Evolutionary conservation across 2,888 invertebrate species (phyloP), one percentile per base, ranked within the genome.

Genomic region (Halictus ligatus): DNA sequence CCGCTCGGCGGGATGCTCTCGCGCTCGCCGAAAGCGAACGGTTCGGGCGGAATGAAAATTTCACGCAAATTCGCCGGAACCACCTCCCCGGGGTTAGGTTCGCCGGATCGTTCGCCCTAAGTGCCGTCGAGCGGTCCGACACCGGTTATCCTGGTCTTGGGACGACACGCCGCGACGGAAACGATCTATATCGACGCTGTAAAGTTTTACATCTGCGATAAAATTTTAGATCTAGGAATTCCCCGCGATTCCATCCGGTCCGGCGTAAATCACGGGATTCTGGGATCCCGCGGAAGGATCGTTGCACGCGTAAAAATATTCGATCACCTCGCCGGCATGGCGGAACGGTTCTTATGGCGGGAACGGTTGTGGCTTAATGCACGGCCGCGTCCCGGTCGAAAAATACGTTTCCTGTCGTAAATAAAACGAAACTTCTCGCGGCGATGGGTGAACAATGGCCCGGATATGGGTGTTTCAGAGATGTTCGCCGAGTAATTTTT

Each of bases 161-260:
- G 78, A 78, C 78, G 67, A 74, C 5, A 81, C 81, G 48, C 72
- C 50, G 79, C 15, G 40, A 75, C 54, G 64, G n/a, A 79, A 90
- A 84, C 48, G 83, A 71, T 64, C 77, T 80, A 75, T 89, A 86
- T 77, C 46, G 79, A 40, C 71, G 78, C 74, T 86, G 60, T 86
- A 84, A 89, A 89, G 80, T 90, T 89, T 88, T 88, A 90, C 84
- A 80, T 72, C 72, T 29, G n/a, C 75, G 25, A 84, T 84, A 78
- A 90, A 90, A 86, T 84, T 88, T 88, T 76, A 84, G 75, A 40
- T 21, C 25, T 1, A 18, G 72, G 81, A 75, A 71, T 29, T 54
- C 54, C 12, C 75, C 12, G 21, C 71, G 73, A 83, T 83, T 81
- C 82, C 69, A 21, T 40, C n/a, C 35, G 60, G 10, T 15, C 15